These are phyloP conservation scores for Leptothorax acervorum DNA, from an alignment of 2,888 invertebrate species.

Conservation along the genomic window DNA sequence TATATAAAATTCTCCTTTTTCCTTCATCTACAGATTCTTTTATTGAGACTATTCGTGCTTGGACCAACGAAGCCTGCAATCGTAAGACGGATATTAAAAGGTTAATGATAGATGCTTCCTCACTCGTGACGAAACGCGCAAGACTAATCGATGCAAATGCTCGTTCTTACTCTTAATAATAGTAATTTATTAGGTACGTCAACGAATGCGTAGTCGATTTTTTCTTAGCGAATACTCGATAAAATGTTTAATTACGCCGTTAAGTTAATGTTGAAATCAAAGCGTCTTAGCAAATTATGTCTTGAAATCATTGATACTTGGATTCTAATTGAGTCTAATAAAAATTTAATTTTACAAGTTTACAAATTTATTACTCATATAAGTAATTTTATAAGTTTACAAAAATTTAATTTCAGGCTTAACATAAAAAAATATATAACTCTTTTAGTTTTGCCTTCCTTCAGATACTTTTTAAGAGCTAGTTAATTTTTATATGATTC, in stretches of 20 bases:
- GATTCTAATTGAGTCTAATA: background rate
- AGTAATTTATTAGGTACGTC: conserved; percentile 31
- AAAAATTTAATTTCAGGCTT: background rate
- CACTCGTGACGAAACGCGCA: conserved; percentile 27
- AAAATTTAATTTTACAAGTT: background rate
- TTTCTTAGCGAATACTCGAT: background rate
- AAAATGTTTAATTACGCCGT: conserved; percentile 24
- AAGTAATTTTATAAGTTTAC: background rate
- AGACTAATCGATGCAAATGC: conserved; percentile 53
- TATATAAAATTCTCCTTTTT: background rate
- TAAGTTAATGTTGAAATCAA: conserved; percentile 2
- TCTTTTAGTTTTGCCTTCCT: background rate
- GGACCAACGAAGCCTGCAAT: conserved; percentile 7
- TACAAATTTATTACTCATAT: background rate
- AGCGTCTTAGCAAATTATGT: background rate
- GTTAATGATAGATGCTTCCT: conserved; percentile 49
- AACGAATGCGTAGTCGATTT: conserved; percentile 26
- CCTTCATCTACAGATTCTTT: background rate
- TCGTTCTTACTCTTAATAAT: conserved; percentile 45
- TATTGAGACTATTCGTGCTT: background rate
- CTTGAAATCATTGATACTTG: conserved; percentile 3
- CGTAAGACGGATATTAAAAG: conserved; percentile 46
- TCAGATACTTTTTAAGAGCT: background rate
- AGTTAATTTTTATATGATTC: background rate
- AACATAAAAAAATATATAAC: background rate